Conservation (phyloP, 2,113 vertebrate genomes). For the Neomonachus schauinslandi region DNA sequence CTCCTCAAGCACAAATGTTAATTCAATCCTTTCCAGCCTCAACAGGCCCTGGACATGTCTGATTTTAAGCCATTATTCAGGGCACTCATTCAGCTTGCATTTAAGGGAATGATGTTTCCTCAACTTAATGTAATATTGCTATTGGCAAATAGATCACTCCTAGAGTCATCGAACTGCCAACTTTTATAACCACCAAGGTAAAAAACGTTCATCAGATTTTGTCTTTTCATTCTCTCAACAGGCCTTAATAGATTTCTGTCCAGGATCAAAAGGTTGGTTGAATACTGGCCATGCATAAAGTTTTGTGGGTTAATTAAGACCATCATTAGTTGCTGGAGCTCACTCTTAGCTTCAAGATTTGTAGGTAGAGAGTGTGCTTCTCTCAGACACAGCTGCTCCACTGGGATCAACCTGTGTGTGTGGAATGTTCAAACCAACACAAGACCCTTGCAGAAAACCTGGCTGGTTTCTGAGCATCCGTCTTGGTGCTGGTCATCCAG, state of each 20-base stretch:
- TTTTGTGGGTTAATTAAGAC: slow-evolving; percentile 80
- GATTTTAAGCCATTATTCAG: slow-evolving; percentile 19
- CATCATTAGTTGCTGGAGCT: slow-evolving; percentile 77
- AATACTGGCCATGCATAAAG: slow-evolving; percentile 66
- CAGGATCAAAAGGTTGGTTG: slow-evolving; percentile 73
- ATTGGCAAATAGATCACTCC: slow-evolving; percentile 66
- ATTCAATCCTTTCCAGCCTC: background rate
- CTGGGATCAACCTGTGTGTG: slow-evolving; percentile 16
- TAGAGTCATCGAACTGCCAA: slow-evolving; percentile 51
- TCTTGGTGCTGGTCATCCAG: background rate
- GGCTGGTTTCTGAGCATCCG: background rate
- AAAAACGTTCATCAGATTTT: slow-evolving; percentile 61
- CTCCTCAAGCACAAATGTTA: background rate
- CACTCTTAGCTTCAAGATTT: slow-evolving; percentile 61
- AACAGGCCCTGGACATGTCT: background rate
- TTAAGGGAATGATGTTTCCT: slow-evolving; percentile 58
- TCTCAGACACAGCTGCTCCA: slow-evolving; percentile 47
- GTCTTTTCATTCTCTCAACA: slow-evolving; percentile 69
- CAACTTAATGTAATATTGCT: slow-evolving; percentile 60
- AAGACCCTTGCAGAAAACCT: background rate
- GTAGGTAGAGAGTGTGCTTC: slow-evolving; percentile 62
- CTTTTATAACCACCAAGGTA: slow-evolving; percentile 56
- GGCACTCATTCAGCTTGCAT: background rate
- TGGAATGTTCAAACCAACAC: slow-evolving; percentile 10
- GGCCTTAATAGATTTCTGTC: slow-evolving; percentile 69